phyloP scores from a whole-genome alignment of 1,140 invertebrate genomes.

The Vanessa atalanta region DNA sequence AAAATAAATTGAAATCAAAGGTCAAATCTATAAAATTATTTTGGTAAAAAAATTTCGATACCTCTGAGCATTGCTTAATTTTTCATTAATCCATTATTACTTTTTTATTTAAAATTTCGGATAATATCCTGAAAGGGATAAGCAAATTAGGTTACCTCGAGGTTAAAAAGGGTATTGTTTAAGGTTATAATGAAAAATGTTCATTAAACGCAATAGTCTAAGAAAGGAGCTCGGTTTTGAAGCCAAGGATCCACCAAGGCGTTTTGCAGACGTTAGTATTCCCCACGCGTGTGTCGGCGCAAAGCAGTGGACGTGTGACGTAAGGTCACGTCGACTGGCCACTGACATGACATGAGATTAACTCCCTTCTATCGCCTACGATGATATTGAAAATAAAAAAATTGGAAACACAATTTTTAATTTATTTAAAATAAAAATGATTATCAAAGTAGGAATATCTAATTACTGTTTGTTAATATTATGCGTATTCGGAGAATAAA shows the following conservation, averaged over 20 bases:
- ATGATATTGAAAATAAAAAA: constrained; percentile 14
- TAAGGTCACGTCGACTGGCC: constrained; percentile 73
- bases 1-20: not conserved
- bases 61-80: too few relatives aligned
- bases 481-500: too few relatives aligned
- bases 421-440: not conserved
- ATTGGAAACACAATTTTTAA: too few relatives aligned
- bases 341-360: constrained; percentile 71
- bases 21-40: not conserved
- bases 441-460: too few relatives aligned
- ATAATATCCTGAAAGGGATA: not conserved
- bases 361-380: constrained; percentile 36
- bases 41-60: not conserved
- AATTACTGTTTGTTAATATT: too few relatives aligned
- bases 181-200: constrained; percentile 43
- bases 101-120: not conserved
- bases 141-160: constrained; percentile 7
- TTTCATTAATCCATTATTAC: too few relatives aligned
- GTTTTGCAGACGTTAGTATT: constrained; percentile 75
- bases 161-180: constrained; percentile 29
- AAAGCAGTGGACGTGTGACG: constrained; percentile 69
- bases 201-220: constrained; percentile 70
- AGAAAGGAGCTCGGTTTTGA: constrained; percentile 79
- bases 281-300: constrained; percentile 66
- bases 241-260: constrained; percentile 80